Evolutionary conservation across 1,140 invertebrate species (phyloP).

Genomic region (Calliopsis andreniformis): DNA sequence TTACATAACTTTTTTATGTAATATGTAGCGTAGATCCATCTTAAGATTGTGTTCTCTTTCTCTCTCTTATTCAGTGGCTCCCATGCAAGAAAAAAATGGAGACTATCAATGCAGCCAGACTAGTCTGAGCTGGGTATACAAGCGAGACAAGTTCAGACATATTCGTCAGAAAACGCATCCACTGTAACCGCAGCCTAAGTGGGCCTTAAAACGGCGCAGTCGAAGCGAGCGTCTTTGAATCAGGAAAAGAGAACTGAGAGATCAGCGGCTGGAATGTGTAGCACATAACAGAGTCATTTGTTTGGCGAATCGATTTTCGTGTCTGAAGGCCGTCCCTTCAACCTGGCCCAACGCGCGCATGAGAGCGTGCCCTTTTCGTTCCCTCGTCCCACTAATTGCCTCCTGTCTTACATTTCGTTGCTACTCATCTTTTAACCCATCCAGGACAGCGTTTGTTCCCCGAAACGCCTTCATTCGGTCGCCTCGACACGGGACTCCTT

Average conservation of each 20-base stretch:
- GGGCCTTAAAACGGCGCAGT: conserved; percentile 65
- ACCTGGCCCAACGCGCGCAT: background rate
- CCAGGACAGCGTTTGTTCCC: background rate
- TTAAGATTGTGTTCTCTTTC: too few species aligned
- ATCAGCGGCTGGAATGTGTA: conserved; percentile 46
- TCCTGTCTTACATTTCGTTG: conserved; percentile 19
- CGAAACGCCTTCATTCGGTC: background rate
- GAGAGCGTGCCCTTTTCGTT: conserved; percentile 21
- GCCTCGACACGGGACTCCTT: background rate
- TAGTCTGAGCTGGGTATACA: too few species aligned
- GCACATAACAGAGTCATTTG: conserved; percentile 72
- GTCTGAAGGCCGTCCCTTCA: conserved; percentile 35
- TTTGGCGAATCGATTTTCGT: conserved; percentile 70
- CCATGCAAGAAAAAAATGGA: too few species aligned
- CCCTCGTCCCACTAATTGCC: conserved; percentile 54
- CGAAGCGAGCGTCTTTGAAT: conserved; percentile 26
- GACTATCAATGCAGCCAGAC: too few species aligned
- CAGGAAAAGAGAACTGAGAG: conserved; percentile 46
- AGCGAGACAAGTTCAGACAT: too few species aligned
- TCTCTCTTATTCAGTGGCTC: too few species aligned
- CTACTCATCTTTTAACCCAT: conserved; percentile 14
- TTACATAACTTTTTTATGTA: too few species aligned
- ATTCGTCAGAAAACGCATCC: too few species aligned
- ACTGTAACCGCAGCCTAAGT: too few species aligned
- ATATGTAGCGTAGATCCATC: too few species aligned